A percentile compares a stretch with the other conserved stretches of the same genome.
Conservation (phyloP, 2,113 vertebrate genomes). For the Lepidothrix coronata region DNA sequence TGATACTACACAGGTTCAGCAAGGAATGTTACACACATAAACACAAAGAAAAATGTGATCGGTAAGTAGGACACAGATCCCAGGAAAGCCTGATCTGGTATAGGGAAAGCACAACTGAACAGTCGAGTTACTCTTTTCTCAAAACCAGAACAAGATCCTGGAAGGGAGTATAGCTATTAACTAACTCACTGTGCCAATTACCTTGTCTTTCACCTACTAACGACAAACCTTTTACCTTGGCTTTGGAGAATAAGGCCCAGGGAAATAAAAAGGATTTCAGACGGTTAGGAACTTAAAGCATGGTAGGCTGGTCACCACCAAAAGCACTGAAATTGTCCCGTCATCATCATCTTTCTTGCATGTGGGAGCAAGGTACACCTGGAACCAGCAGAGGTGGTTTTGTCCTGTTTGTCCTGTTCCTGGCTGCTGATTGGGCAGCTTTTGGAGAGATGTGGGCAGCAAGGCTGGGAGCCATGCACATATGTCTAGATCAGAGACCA, state of each 20-base stretch:
- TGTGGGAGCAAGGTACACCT: not conserved
- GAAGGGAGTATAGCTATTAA: not conserved
- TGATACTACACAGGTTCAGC: not conserved
- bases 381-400: not conserved
- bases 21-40: not conserved
- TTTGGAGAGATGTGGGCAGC: not conserved
- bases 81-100: not conserved
- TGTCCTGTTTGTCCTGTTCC: no score
- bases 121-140: not conserved
- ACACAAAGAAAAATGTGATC: not conserved
- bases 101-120: not conserved
- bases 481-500: not conserved
- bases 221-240: not conserved
- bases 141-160: not conserved
- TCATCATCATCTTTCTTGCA: not conserved
- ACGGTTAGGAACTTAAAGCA: not conserved
- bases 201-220: not conserved
- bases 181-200: not conserved
- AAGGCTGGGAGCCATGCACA: not conserved
- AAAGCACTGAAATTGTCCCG: not conserved
- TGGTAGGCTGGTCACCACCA: not conserved
- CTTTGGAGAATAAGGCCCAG: not conserved
- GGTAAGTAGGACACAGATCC: not conserved
- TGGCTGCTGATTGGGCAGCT: fast-evolving
- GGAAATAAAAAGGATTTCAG: not conserved